Percentiles rank a stretch among this genome's conserved stretches.
These are phyloP conservation scores for Heptranchias perlo DNA, from an alignment of 2,113 vertebrate species.

Conservation along the genomic window DNA sequence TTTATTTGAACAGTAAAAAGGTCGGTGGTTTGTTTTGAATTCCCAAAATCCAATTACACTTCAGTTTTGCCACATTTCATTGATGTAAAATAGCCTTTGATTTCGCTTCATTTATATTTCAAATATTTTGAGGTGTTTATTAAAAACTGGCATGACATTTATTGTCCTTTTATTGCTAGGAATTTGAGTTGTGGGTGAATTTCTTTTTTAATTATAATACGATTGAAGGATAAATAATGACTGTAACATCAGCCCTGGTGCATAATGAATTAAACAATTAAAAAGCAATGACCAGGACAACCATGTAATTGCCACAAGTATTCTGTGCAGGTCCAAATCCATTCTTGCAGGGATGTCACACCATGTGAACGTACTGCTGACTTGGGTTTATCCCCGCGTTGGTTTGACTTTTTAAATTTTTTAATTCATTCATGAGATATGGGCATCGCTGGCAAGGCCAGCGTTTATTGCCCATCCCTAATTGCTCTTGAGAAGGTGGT, in stretches of 20 bases:
- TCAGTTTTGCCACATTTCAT: not conserved
- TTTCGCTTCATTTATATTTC: not conserved
- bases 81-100: not conserved
- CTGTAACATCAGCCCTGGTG: not conserved
- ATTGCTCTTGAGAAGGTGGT: too few species aligned
- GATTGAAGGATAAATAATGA: not conserved
- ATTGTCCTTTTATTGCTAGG: not conserved
- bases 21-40: not conserved
- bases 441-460: too few species aligned
- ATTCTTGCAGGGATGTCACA: not conserved
- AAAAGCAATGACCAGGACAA: not conserved
- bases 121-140: not conserved
- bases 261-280: not conserved
- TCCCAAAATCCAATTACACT: not conserved
- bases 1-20: not conserved
- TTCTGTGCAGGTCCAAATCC: not conserved
- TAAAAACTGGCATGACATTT: not conserved
- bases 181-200: not conserved
- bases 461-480: too few species aligned
- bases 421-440: too few species aligned
- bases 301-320: not conserved
- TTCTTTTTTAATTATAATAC: slow-evolving; percentile 2
- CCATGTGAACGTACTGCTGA: not conserved
- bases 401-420: too few species aligned
- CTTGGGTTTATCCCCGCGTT: not conserved